Evolutionary conservation across 2,797 vertebrate species (phyloP).

Genomic region (Onychomys leucogaster): DNA sequence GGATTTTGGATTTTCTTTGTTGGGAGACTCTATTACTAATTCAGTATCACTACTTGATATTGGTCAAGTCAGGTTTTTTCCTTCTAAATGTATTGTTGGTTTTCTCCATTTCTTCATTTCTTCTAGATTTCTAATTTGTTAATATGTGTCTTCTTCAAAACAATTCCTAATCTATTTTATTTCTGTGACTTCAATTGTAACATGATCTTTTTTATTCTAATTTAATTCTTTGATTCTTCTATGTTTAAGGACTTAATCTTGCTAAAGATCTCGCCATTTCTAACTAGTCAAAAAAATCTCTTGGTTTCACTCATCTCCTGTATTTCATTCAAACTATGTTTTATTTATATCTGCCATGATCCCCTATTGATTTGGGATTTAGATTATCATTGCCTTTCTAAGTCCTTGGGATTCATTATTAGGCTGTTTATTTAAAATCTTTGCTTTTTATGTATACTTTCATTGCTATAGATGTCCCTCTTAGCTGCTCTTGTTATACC

Average conservation of each 20-base stretch:
- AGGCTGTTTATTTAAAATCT: not conserved
- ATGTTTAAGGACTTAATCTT: not conserved
- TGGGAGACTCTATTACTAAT: not conserved
- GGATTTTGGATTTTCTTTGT: not conserved
- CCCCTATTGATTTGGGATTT: not conserved
- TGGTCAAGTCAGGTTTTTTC: not conserved
- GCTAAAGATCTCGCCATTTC: no score
- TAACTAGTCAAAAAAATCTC: not conserved
- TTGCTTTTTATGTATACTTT: not conserved
- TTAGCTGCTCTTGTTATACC: not conserved
- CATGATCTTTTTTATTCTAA: not conserved
- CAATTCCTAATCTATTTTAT: not conserved
- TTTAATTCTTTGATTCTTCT: not conserved
- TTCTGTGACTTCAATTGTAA: not conserved
- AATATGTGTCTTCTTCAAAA: not conserved
- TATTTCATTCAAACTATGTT: not conserved
- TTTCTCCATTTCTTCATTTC: not conserved
- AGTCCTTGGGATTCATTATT: not conserved
- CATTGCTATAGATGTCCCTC: not conserved
- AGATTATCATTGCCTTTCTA: not conserved
- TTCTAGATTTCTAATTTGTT: not conserved
- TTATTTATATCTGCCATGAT: not conserved
- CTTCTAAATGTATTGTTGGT: not conserved
- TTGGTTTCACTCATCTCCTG: not conserved
- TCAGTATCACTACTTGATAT: not conserved